Evolutionary conservation across 2,113 vertebrate genomes (phyloP), one percentile per base, ranked within the genome.

Genomic region (Odobenus rosmarus): DNA sequence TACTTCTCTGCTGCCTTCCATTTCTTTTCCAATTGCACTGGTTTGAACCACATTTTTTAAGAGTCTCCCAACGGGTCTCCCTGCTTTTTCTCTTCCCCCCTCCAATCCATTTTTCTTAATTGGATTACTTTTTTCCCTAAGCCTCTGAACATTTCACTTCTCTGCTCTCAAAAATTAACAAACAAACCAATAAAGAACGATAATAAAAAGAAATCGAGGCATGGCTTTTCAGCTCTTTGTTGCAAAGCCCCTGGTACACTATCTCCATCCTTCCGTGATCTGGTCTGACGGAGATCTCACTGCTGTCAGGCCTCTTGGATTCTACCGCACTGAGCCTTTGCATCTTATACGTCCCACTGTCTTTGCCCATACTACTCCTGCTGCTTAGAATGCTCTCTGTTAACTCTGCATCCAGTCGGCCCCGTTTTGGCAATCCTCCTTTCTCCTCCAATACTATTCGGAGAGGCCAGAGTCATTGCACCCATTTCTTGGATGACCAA

Each of bases 51-150:
- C 23, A 82, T 51, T 93, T 94, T 92, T 87, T 28, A 55, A 42
- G 81, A 91, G 42, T 76, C 42, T 72, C 21, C 49, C 72, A 53
- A 46, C 18, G 57, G 51, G 26, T 39, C 39, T 57, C 53, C 62
- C 55, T 92, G 55, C 7, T 53, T 62, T 51, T 79, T 18, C 36
- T 84, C 24, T 81, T 11, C 42, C 19, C 53, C 59, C 16, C 16
- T 57, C 36, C 31, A 84, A 90, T 80, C 31, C 51, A 72, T 95
- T 93, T 89, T 57, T 55, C 53, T 83, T 92, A 96, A 76, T 92
- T 88, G 53, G 53, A 93, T 79, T 92, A 80, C 11, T 93, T 79
- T 59, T 39, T 55, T 90, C 61, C 80, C 46, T 72, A 31, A 82
- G 26, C 4, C 21, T 33, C 59, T 87, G 72, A 90, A 76, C 13